A percentile compares a stretch with the other conserved stretches of the same genome.
phyloP scores from a whole-genome alignment of 2,888 invertebrate genomes.

The Digitonthophagus gazella region DNA sequence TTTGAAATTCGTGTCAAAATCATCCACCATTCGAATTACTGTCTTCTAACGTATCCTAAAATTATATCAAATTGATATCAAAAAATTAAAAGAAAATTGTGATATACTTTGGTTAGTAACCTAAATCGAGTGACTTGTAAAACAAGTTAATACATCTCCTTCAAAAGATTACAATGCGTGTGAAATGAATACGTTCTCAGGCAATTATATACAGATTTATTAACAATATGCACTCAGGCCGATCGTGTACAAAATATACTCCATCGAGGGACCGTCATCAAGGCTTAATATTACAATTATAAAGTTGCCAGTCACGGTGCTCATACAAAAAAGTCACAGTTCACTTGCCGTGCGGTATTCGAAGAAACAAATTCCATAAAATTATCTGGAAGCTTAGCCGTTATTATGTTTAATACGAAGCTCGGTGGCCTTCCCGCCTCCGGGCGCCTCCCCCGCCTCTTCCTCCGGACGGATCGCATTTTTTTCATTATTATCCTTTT shows the following conservation, averaged over 20 bases:
- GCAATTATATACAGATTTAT: slow-evolving; percentile 43
- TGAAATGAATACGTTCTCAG: slow-evolving; percentile 33
- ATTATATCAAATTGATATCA: too few relatives aligned
- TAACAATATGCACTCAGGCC: slow-evolving; percentile 39
- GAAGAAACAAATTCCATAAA: slow-evolving; percentile 38
- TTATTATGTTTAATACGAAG: slow-evolving; percentile 35
- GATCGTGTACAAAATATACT: slow-evolving; percentile 38
- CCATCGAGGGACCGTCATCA: slow-evolving; percentile 37
- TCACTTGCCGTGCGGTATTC: slow-evolving; percentile 38
- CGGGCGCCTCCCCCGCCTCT: neutral
- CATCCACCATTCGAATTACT: too few relatives aligned
- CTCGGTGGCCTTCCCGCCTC: neutral
- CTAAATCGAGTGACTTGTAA: too few relatives aligned
- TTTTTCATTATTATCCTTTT: slow-evolving; percentile 8
- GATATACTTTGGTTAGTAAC: too few relatives aligned
- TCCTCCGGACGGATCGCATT: slow-evolving; percentile 17
- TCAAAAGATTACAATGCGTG: slow-evolving; percentile 23
- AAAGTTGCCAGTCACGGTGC: slow-evolving; percentile 42
- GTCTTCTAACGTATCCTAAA: too few relatives aligned
- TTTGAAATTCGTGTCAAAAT: too few relatives aligned
- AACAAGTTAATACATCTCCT: too few relatives aligned
- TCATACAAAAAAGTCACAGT: slow-evolving; percentile 37
- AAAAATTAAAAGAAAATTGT: too few relatives aligned
- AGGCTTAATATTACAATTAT: slow-evolving; percentile 39
- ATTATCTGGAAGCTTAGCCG: slow-evolving; percentile 36